A percentile compares a stretch with the other conserved stretches of the same genome.
Conservation (phyloP, 2,113 vertebrate genomes). For the Abramis brama region DNA sequence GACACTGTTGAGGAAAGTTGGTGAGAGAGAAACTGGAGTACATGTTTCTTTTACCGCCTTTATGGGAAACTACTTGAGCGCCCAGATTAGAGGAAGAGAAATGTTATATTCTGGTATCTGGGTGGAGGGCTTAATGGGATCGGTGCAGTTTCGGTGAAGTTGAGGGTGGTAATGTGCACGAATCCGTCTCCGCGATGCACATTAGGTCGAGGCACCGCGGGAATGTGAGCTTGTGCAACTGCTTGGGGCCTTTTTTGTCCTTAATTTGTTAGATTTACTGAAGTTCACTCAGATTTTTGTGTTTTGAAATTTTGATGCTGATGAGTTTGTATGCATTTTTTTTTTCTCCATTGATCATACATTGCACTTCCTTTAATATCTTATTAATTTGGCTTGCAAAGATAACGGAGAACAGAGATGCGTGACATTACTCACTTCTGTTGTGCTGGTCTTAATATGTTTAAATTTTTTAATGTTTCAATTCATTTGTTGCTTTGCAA, state of each 20-base stretch:
- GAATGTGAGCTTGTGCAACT: slow-evolving; percentile 41
- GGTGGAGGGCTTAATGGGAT: slow-evolving; percentile 29
- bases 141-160: slow-evolving; percentile 40
- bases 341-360: background rate
- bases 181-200: slow-evolving; percentile 35
- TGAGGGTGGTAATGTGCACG: slow-evolving; percentile 23
- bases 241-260: background rate
- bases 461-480: background rate
- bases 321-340: background rate
- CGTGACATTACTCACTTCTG: background rate
- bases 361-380: background rate
- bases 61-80: slow-evolving; percentile 34
- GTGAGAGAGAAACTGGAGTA: slow-evolving; percentile 41
- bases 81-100: slow-evolving; percentile 38
- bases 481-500: background rate
- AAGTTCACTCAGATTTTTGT: background rate
- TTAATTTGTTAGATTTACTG: background rate
- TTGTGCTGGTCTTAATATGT: background rate
- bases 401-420: background rate
- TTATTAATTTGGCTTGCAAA: background rate
- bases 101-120: slow-evolving; percentile 41
- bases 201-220: slow-evolving; percentile 34
- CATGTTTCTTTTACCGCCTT: slow-evolving; percentile 39
- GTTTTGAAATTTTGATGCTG: background rate
- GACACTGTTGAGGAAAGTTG: slow-evolving; percentile 35